These are phyloP conservation scores for Leptocoma aspasia DNA, from an alignment of 2,113 vertebrate genomes.

Conservation along the genomic window DNA sequence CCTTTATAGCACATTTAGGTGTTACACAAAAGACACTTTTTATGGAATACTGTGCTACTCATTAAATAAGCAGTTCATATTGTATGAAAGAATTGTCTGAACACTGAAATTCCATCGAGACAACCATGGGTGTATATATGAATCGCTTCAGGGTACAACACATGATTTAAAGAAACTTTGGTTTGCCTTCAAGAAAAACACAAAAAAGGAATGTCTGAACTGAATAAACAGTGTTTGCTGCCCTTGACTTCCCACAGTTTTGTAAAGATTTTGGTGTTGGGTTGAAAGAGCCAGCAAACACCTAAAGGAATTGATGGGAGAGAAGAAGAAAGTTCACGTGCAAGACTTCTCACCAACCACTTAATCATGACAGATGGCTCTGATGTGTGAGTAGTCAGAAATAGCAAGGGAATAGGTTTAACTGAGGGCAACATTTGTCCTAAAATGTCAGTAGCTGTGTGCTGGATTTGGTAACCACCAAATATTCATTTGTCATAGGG, in stretches of 20 bases:
- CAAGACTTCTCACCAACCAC: neutral
- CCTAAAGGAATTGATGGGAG: neutral
- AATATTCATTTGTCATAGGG: neutral
- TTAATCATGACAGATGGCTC: neutral
- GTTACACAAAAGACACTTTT: slow-evolving; percentile 44
- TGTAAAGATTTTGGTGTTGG: neutral
- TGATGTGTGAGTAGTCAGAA: neutral
- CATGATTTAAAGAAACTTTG: slow-evolving; percentile 1
- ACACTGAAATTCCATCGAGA: slow-evolving; percentile 35
- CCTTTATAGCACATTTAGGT: slow-evolving; percentile 58
- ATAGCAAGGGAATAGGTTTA: neutral
- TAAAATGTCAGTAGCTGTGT: neutral
- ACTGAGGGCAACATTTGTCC: neutral
- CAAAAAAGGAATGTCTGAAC: neutral
- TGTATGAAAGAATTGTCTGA: slow-evolving; percentile 12
- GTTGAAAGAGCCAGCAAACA: neutral
- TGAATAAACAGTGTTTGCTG: neutral
- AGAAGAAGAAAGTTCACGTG: neutral
- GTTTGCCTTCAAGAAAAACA: neutral
- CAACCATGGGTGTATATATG: neutral
- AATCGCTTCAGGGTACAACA: neutral
- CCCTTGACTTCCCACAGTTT: fast-evolving
- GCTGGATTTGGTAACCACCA: neutral
- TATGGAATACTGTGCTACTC: slow-evolving; percentile 17
- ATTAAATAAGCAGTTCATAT: slow-evolving; percentile 39